These are phyloP conservation scores for Hylaeus volcanicus DNA, from an alignment of 1,140 invertebrate species.

Conservation along the genomic window DNA sequence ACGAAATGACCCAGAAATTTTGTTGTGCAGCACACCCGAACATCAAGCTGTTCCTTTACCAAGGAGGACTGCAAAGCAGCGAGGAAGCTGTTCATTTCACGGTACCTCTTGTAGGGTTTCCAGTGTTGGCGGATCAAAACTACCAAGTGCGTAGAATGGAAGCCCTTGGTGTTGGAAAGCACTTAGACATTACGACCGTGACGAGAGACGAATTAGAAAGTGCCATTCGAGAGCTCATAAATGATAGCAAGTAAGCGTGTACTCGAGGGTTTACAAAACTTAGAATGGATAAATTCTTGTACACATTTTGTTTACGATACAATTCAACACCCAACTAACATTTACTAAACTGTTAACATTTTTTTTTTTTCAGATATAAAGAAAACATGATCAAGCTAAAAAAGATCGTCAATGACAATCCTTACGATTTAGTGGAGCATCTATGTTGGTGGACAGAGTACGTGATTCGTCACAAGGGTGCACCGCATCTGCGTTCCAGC, in stretches of 20 bases:
- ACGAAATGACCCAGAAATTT: neutral
- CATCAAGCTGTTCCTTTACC: conserved; percentile 79
- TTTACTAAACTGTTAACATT: neutral
- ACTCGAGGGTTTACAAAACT: too few relatives aligned
- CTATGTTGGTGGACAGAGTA: conserved; percentile 83
- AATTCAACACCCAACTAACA: too few relatives aligned
- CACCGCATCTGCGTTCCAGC: conserved; percentile 75
- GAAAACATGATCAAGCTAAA: conserved; percentile 63
- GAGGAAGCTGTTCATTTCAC: conserved; percentile 78
- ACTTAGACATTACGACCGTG: conserved; percentile 42
- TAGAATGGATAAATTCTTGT: too few relatives aligned
- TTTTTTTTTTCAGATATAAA: conserved; percentile 68
- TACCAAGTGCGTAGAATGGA: conserved; percentile 52
- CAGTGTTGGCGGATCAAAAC: conserved; percentile 70
- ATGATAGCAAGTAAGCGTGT: conserved; percentile 53
- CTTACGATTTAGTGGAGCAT: conserved; percentile 73
- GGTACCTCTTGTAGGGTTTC: conserved; percentile 74
- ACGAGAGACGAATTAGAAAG: conserved; percentile 37
- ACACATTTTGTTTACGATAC: too few relatives aligned
- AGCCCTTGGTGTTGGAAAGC: conserved; percentile 56
- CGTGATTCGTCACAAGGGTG: conserved; percentile 80
- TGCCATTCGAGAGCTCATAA: conserved; percentile 54
- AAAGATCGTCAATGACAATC: conserved; percentile 75
- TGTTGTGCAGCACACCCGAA: neutral
- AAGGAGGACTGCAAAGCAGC: conserved; percentile 80